Conservation (phyloP, 2,113 vertebrate species). For the Ammodytes dubius region DNA sequence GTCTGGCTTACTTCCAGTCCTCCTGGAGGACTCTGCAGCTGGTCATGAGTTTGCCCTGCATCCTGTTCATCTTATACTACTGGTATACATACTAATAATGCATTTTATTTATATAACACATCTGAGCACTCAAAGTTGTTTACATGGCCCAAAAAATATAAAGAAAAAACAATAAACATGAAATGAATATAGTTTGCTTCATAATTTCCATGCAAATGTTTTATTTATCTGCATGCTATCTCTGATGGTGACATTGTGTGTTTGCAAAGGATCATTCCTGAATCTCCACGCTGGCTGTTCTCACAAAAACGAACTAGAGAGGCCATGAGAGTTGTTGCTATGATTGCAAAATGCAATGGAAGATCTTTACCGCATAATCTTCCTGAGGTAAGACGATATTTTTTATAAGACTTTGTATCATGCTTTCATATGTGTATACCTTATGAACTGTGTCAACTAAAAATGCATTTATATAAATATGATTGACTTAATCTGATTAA, state of each 20-base stretch:
- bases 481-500: too few species aligned
- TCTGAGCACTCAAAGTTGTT: too few species aligned
- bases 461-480: not conserved
- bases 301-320: constrained; percentile 32
- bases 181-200: not conserved
- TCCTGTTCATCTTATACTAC: constrained; percentile 46
- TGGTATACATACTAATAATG: constrained; percentile 8
- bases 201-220: not conserved
- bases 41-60: constrained; percentile 38
- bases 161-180: too few species aligned
- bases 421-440: too few species aligned
- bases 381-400: constrained; percentile 1
- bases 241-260: not conserved
- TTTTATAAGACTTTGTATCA: not conserved
- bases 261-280: constrained; percentile 30
- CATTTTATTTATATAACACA: too few species aligned
- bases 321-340: not conserved
- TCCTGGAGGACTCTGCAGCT: constrained; percentile 56
- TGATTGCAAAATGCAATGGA: constrained; percentile 26
- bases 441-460: not conserved
- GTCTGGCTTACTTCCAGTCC: constrained; percentile 31
- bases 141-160: too few species aligned
- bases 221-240: not conserved
- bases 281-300: constrained; percentile 51
- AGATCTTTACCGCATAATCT: constrained; percentile 25